These are phyloP conservation scores for Lottia scabra DNA, from an alignment of 2,888 invertebrate genomes.

Conservation along the genomic window DNA sequence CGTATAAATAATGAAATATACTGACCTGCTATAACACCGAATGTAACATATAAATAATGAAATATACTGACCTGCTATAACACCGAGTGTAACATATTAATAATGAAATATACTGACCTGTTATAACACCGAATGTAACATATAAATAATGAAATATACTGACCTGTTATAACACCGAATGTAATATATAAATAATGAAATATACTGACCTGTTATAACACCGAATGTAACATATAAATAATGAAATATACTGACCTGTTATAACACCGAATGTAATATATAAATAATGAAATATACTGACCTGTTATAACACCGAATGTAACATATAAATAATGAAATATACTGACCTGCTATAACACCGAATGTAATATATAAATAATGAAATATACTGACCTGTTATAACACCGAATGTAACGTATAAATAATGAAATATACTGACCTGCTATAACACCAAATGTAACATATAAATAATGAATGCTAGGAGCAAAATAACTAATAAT, in stretches of 20 bases:
- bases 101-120: conserved; percentile 27
- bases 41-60: conserved; percentile 43
- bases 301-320: no score
- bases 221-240: conserved; percentile 45
- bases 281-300: no score
- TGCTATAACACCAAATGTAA: conserved; percentile 48
- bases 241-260: conserved; percentile 23
- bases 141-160: no score
- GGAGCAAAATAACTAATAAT: conserved; percentile 41
- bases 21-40: conserved; percentile 49
- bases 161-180: no score
- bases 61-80: conserved; percentile 44
- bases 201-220: conserved; percentile 41
- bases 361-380: no score
- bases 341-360: no score
- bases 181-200: no score
- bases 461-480: conserved; percentile 42
- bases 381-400: no score
- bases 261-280: no score
- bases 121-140: no score
- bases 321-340: no score
- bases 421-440: conserved; percentile 31
- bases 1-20: not conserved
- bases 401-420: no score
- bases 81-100: conserved; percentile 45